A percentile compares a stretch with the other conserved stretches of the same genome.
Conservation (phyloP, 2,888 invertebrate species). For the Lottia gigantea region DNA sequence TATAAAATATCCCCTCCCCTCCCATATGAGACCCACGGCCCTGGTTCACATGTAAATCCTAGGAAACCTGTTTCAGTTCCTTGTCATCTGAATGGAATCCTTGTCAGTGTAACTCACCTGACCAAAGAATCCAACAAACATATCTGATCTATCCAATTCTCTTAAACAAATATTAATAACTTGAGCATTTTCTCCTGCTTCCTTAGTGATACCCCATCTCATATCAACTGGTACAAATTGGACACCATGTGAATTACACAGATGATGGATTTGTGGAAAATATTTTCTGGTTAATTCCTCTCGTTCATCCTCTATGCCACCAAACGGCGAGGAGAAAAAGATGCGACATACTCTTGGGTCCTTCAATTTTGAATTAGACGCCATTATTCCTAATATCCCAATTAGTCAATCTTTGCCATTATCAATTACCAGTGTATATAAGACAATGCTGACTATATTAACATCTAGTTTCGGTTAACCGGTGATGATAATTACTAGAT, state of each 20-base stretch:
- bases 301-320: constrained; percentile 67
- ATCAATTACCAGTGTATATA: too few species aligned
- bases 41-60: too few species aligned
- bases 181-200: constrained; percentile 56
- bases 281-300: constrained; percentile 61
- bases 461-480: too few species aligned
- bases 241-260: constrained; percentile 54
- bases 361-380: constrained; percentile 36
- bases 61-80: too few species aligned
- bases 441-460: too few species aligned
- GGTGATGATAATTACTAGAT: too few species aligned
- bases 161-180: constrained; percentile 62
- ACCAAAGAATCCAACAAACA: constrained; percentile 64
- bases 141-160: constrained; percentile 63
- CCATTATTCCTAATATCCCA: neutral
- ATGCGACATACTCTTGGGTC: constrained; percentile 53
- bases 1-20: too few species aligned
- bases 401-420: too few species aligned
- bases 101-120: constrained; percentile 43
- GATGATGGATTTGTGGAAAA: constrained; percentile 59
- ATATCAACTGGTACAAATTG: constrained; percentile 64
- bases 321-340: constrained; percentile 67
- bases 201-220: constrained; percentile 66
- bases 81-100: too few species aligned
- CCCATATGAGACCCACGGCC: too few species aligned